phyloP scores from a whole-genome alignment of 2,888 invertebrate genomes.

The Lutraria lutraria region DNA sequence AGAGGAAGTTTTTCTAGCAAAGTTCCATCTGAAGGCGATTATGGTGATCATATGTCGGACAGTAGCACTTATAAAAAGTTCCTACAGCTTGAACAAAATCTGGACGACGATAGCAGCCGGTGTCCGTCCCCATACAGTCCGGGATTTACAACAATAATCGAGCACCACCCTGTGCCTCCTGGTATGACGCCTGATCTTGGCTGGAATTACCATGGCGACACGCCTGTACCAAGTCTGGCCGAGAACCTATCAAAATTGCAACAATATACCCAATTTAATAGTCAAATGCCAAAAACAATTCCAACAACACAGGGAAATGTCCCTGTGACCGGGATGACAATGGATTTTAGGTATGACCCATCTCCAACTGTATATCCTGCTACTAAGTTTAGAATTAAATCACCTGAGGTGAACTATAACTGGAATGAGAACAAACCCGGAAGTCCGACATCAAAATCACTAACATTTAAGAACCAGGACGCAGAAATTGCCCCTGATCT shows the following conservation, averaged over 20 bases:
- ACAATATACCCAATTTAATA: conserved; percentile 58
- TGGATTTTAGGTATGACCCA: conserved; percentile 69
- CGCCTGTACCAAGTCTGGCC: conserved; percentile 58
- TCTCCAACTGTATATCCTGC: conserved; percentile 61
- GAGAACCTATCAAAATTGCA: conserved; percentile 68
- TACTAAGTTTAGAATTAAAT: conserved; percentile 69
- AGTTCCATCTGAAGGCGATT: conserved; percentile 70
- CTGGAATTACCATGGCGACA: conserved; percentile 58
- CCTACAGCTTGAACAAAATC: conserved; percentile 72
- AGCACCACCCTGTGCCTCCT: conserved; percentile 63
- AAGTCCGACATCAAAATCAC: conserved; percentile 55
- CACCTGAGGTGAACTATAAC: conserved; percentile 63
- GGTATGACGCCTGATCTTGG: conserved; percentile 69
- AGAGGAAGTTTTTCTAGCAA: conserved; percentile 70
- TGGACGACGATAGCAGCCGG: conserved; percentile 72
- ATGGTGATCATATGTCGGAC: conserved; percentile 73
- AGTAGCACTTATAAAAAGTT: conserved; percentile 76
- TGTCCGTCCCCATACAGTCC: conserved; percentile 70
- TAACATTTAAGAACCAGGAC: conserved; percentile 69
- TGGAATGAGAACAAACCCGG: conserved; percentile 58
- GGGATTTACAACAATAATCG: conserved; percentile 68
- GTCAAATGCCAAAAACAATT: conserved; percentile 51
- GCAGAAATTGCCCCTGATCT: conserved; percentile 68
- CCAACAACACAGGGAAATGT: conserved; percentile 28
- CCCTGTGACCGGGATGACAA: conserved; percentile 61